A percentile compares a stretch with the other conserved stretches of the same genome.
These are phyloP conservation scores for Ecliptopera silaceata DNA, from an alignment of 2,888 invertebrate species.

Conservation along the genomic window DNA sequence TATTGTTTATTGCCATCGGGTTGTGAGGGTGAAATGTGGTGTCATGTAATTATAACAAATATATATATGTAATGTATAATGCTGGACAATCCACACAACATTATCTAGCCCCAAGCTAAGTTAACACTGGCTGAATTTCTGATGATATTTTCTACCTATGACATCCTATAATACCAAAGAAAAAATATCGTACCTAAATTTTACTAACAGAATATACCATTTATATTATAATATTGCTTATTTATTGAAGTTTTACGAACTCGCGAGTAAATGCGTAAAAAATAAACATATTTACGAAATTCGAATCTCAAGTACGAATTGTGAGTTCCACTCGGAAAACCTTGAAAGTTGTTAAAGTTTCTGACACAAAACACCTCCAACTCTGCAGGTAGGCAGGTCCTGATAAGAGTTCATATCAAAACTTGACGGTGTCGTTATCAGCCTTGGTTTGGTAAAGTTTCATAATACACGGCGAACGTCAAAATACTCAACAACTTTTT, in stretches of 20 bases:
- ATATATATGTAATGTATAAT: too few relatives aligned
- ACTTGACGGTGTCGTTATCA: slow-evolving; percentile 10
- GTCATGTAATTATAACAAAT: neutral
- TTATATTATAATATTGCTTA: too few relatives aligned
- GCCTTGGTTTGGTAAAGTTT: neutral
- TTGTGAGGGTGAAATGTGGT: neutral
- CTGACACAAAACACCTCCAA: slow-evolving; percentile 18
- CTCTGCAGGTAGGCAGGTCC: slow-evolving; percentile 6
- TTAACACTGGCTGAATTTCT: too few relatives aligned
- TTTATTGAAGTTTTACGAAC: too few relatives aligned
- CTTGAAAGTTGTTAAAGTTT: slow-evolving; percentile 24
- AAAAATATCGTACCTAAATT: too few relatives aligned
- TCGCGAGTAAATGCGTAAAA: neutral
- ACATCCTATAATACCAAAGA: too few relatives aligned
- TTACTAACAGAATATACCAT: too few relatives aligned
- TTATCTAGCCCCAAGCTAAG: too few relatives aligned
- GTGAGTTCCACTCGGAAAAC: neutral
- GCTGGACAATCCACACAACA: too few relatives aligned
- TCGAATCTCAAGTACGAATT: neutral
- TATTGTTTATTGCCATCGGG: neutral
- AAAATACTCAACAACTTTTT: too few relatives aligned
- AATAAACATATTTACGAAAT: neutral
- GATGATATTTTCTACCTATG: too few relatives aligned
- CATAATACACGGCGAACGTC: neutral
- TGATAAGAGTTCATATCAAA: slow-evolving; percentile 20